Base-by-base conservation (phyloP, 2,113 vertebrate genomes). In the Haliaeetus leucogaster region DNA sequence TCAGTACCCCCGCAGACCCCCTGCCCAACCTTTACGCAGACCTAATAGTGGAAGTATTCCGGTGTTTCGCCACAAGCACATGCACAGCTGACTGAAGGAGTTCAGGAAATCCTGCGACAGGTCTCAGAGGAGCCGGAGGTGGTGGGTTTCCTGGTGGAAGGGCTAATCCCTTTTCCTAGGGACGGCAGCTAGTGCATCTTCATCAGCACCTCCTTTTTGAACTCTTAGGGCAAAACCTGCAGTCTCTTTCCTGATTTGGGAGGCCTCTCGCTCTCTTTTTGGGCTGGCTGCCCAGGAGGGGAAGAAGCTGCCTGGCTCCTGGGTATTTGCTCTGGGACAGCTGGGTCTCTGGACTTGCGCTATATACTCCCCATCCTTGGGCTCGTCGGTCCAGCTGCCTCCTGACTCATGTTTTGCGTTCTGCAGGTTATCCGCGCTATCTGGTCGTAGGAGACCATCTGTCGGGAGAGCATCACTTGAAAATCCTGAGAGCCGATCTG, bases 371-470 rank as follows among this genome's bases (percentile, higher is more conserved):
- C 32, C 65, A 25, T 7, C 32, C 18, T n/a, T 2, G 23, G 13
- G 11, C 23, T 68, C 0, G 0, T 23, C 1, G 1, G 34, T 42
- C 38, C 25, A 13, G 52, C 61, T 61, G 9, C 29, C 50, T 38
- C 32, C 82, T 94, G 66, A 72, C 29, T 38, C 1, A 0, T 38
- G n/a, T 56, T 66, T 62, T 80, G 29, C 16, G 1, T 63, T 38
- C 43, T 85, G 45, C 98, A 99, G 99, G 99, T 80, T 99, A 99
- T 32, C 99, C 99, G 0, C 99, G 99, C 53, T 99, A 99, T 93
- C 98, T 99, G 74, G 99, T 99, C 27, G 99, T 99, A 89, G 99
- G 99, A 29, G 99, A 99, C 98, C 99, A 99, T 34, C 97, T 98
- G 26, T 99, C 99, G 0, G 99, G 99, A 6, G 99, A 99, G 76